These are phyloP conservation scores for Sparus aurata DNA, from an alignment of 2,797 vertebrate genomes.

Conservation along the genomic window DNA sequence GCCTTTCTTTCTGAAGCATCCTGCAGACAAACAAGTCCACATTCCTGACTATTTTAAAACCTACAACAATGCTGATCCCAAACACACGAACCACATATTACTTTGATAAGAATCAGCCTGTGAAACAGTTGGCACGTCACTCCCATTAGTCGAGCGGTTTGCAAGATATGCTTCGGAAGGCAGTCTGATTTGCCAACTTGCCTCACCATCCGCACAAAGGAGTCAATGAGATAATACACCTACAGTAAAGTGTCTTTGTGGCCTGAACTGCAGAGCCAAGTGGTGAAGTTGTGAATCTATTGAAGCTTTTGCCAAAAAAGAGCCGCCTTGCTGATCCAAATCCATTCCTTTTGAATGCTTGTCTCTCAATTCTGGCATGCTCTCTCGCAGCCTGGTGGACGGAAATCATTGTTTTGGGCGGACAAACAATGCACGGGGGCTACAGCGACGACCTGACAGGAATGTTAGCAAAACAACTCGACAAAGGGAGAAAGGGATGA, in stretches of 20 bases:
- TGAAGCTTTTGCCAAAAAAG: conserved; percentile 59
- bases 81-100: conserved; percentile 24
- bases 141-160: conserved; percentile 23
- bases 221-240: conserved; percentile 67
- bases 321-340: conserved; percentile 53
- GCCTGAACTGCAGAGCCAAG: conserved; percentile 28
- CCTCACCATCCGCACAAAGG: conserved; percentile 43
- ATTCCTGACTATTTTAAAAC: conserved; percentile 38
- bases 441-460: conserved; percentile 73
- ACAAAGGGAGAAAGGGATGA: conserved; percentile 69
- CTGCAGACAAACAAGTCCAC: background rate
- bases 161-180: conserved; percentile 38
- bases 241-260: conserved; percentile 53
- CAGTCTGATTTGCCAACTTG: conserved; percentile 34
- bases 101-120: conserved; percentile 24
- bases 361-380: conserved; percentile 57
- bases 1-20: background rate
- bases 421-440: conserved; percentile 74
- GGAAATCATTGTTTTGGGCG: conserved; percentile 73
- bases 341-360: conserved; percentile 57
- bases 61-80: conserved; percentile 8
- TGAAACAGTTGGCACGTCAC: conserved; percentile 34
- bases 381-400: conserved; percentile 54
- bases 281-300: conserved; percentile 47
- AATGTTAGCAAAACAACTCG: conserved; percentile 76